Percentiles rank a stretch among this genome's conserved stretches.
phyloP scores from a whole-genome alignment of 1,140 invertebrate genomes.

The Trachymyrmex septentrionalis region DNA sequence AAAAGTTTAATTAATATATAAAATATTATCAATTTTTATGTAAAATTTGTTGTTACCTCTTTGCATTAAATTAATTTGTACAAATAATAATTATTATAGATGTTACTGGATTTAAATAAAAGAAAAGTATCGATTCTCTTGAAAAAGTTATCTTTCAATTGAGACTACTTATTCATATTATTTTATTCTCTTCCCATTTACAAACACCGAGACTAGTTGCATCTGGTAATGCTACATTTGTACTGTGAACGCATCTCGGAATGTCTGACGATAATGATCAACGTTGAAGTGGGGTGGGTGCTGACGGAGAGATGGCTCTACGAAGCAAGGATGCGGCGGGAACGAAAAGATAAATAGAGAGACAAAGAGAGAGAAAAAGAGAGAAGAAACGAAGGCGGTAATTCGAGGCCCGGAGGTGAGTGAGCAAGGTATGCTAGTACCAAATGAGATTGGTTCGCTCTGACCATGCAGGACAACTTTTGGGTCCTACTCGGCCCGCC shows the following conservation, averaged over 20 bases:
- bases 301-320: constrained; percentile 59
- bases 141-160: neutral
- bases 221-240: constrained; percentile 67
- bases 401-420: constrained; percentile 73
- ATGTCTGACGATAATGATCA: constrained; percentile 76
- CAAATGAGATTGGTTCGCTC: constrained; percentile 73
- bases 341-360: neutral
- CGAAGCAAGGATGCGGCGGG: constrained; percentile 12
- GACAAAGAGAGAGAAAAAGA: neutral
- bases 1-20: neutral
- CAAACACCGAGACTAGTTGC: constrained; percentile 25
- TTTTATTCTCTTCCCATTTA: constrained; percentile 33
- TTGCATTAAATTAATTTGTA: neutral
- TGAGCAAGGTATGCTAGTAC: constrained; percentile 76
- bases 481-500: constrained; percentile 64
- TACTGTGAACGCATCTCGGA: constrained; percentile 68
- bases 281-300: constrained; percentile 61
- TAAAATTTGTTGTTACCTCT: neutral
- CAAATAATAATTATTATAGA: neutral
- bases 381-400: constrained; percentile 57
- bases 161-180: constrained; percentile 11
- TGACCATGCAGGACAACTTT: constrained; percentile 73
- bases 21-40: neutral
- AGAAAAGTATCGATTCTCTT: constrained; percentile 2
- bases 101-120: neutral